Base-by-base conservation (phyloP, 2,113 vertebrate genomes). In the Alligator mississippiensis region DNA sequence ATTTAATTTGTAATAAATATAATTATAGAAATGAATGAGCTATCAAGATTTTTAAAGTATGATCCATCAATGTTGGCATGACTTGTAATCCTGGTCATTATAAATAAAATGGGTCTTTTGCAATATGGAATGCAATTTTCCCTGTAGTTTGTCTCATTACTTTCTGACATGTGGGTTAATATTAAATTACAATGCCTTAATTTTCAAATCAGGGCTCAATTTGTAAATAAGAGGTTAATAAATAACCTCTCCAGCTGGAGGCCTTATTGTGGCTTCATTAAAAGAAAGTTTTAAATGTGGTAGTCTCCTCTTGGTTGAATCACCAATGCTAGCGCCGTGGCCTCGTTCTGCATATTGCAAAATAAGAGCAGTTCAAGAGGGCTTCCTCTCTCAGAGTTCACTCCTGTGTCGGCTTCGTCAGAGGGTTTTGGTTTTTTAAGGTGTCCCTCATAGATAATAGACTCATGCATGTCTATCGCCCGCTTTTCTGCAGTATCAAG, bases 21-120 rank as follows among this genome's bases (percentile, higher is more conserved):
- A 98, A 98, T 99, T 98, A 99, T 98, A 98, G 98, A 99, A 99
- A 99, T 98, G 98, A 99, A 99, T 98, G 98, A 98, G 98, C 98
- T 98, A 97, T 98, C 98, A 98, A 98, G 96, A 98, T 96, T 98
- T 97, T 97, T 97, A 97, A 97, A 98, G 98, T 98, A 97, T 98
- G 97, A 99, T 99, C 98, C 98, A 99, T 99, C 98, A 99, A 93
- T 97, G 97, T 97, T 97, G 98, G 97, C 97, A 97, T 68, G 58
- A 97, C 97, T 97, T 97, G 97, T 96, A 96, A 97, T 98, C 95
- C 96, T 98, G 97, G 97, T 98, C 98, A 98, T 98, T 98, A 98
- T 97, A 98, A 98, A 98, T 98, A 98, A 98, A 98, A 97, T 90
- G 94, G 96, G 96, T 98, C 97, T 98, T 98, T 97, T 96, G 97